Percentiles rank a stretch among this genome's conserved stretches.
Conservation (phyloP, 1,140 invertebrate genomes). For the Zeugodacus cucurbitae region DNA sequence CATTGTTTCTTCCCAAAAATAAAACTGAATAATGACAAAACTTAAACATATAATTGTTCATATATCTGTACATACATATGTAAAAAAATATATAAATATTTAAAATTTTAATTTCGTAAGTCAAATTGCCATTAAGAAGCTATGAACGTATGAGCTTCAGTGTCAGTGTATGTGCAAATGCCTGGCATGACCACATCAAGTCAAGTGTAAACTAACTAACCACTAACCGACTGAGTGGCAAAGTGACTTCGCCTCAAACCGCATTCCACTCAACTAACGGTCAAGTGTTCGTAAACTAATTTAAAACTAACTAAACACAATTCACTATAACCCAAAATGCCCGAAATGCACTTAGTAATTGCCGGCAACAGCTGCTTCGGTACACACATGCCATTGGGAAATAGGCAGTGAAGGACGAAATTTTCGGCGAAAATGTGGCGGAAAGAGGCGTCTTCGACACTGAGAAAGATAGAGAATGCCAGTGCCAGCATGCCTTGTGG, state of each 20-base stretch:
- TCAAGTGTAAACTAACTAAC: neutral
- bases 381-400: neutral
- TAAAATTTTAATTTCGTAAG: neutral
- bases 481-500: neutral
- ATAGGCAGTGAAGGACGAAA: neutral
- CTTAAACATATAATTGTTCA: no score
- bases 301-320: constrained; percentile 18
- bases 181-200: neutral
- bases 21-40: no score
- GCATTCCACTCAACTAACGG: constrained; percentile 1
- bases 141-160: no score
- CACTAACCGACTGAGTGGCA: neutral
- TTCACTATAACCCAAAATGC: neutral
- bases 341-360: neutral
- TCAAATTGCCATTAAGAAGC: neutral
- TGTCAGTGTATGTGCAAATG: no score
- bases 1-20: no score
- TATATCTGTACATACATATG: no score
- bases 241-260: constrained; percentile 6
- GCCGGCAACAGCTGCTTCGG: neutral
- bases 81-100: neutral
- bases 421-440: neutral
- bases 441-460: neutral
- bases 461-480: no score
- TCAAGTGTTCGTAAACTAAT: constrained; percentile 30